These are phyloP conservation scores for human DNA, from an alignment of 2,113 vertebrate genomes.

Conservation along the genomic window DNA sequence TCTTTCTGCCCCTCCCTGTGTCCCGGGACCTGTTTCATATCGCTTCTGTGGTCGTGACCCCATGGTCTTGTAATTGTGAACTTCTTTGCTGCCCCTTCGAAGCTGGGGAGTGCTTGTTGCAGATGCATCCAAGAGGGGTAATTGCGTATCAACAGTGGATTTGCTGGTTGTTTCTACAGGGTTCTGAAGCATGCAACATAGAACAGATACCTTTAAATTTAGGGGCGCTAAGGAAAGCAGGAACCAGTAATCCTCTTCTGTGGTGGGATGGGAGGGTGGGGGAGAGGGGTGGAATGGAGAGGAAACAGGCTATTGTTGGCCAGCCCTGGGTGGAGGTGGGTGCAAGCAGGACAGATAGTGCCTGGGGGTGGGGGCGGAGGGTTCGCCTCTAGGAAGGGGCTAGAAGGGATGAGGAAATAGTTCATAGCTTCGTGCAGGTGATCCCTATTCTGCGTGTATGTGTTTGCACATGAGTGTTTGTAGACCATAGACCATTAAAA, in stretches of 20 bases:
- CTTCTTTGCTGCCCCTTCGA: background rate
- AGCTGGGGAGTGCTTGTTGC: background rate
- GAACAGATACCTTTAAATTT: background rate
- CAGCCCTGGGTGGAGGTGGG: background rate
- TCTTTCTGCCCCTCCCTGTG: background rate
- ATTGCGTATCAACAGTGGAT: background rate
- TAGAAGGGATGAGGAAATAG: background rate
- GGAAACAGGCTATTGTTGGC: background rate
- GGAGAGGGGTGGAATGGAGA: background rate
- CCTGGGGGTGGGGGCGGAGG: background rate
- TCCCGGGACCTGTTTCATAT: background rate
- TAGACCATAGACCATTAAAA: background rate
- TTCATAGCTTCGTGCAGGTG: background rate
- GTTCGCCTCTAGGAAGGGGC: background rate
- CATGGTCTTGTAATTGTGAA: background rate
- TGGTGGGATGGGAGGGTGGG: background rate
- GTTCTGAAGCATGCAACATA: background rate
- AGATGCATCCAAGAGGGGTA: background rate
- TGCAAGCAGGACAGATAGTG: background rate
- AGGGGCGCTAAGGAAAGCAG: background rate
- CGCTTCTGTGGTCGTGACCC: background rate
- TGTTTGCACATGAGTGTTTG: background rate
- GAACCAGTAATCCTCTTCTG: background rate
- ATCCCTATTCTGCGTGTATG: background rate
- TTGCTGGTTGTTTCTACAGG: background rate